Percentiles rank a stretch among this genome's conserved stretches.
Evolutionary conservation across 2,797 vertebrate genomes (phyloP).

Genomic region (Silurus aristotelis): DNA sequence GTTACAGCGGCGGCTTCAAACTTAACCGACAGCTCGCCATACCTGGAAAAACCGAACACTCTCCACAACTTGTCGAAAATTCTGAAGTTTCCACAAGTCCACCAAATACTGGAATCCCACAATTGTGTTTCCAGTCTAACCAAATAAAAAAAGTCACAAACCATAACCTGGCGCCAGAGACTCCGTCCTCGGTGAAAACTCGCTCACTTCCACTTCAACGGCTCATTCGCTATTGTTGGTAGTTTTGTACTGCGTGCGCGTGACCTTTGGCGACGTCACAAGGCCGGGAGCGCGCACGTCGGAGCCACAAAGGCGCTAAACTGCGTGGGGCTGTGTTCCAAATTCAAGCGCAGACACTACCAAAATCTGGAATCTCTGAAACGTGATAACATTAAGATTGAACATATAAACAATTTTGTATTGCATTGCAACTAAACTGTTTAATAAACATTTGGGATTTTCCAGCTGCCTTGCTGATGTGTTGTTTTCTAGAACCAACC

Average conservation of each 20-base stretch:
- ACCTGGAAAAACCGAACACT: not conserved
- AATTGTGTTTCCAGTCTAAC: not conserved
- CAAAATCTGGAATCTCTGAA: not conserved
- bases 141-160: not conserved
- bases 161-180: not conserved
- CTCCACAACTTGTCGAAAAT: not conserved
- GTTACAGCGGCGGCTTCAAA: not conserved
- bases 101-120: not conserved
- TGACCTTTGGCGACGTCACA: constrained; percentile 7
- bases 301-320: not conserved
- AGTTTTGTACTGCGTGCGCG: constrained; percentile 17
- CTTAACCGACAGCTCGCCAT: not conserved
- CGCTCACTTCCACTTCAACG: constrained; percentile 6
- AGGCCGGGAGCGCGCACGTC: constrained; percentile 32
- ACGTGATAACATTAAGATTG: no score
- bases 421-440: not conserved
- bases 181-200: not conserved
- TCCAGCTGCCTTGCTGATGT: not conserved
- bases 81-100: not conserved
- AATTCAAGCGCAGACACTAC: not conserved
- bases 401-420: no score
- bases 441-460: not conserved
- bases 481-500: not conserved
- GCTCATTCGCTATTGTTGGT: constrained; percentile 7
- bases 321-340: not conserved